Evolutionary conservation across 2,797 vertebrate genomes (phyloP), one percentile per base, ranked within the genome.

Genomic region (Borostomias antarcticus): DNA sequence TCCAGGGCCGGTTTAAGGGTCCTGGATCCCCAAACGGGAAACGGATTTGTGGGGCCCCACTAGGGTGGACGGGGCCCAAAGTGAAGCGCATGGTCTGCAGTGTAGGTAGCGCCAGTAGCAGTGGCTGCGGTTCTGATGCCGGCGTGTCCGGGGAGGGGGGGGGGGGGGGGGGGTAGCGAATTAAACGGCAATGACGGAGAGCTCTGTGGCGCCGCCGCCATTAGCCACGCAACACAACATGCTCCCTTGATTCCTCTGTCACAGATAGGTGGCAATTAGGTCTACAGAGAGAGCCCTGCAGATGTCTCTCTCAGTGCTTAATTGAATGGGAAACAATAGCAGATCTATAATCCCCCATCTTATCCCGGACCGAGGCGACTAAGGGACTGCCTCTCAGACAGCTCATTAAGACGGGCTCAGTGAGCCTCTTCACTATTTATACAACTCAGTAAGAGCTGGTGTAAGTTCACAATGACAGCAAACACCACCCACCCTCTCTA

Each of bases 241-340:
- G 10, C 43, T 70, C 58, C 52, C 58, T 52, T 56, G 43, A 48
- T 64, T 73, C 43, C 75, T 54, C 43, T 64, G 47, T 53, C 35
- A 66, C 67, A 69, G 13, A 66, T 23, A 57, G 37, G 48, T 23
- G 50, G 57, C 62, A 67, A 74, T 81, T 77, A 71, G 59, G 58
- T 63, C 71, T 66, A 70, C 35, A 69, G 53, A 61, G 58, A 77
- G 62, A 43, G 77, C 80, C 75, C 25, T 70, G 37, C 11, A 43
- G 37, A 5, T 59, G 21, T 8, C 30, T n/a, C 61, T 64, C n/a
- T n/a, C n/a, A n/a, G n/a, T n/a, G 58, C 29, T 71, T 82, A 76
- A 85, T 83, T 79, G 67, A 79, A 82, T 70, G 73, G 35, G 62
- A 70, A 71, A 75, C 26, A 76, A 80, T 80, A 77, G 63, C 10